These are phyloP conservation scores for Zaprionus lineosus DNA, from an alignment of 2,888 invertebrate genomes.

Conservation along the genomic window DNA sequence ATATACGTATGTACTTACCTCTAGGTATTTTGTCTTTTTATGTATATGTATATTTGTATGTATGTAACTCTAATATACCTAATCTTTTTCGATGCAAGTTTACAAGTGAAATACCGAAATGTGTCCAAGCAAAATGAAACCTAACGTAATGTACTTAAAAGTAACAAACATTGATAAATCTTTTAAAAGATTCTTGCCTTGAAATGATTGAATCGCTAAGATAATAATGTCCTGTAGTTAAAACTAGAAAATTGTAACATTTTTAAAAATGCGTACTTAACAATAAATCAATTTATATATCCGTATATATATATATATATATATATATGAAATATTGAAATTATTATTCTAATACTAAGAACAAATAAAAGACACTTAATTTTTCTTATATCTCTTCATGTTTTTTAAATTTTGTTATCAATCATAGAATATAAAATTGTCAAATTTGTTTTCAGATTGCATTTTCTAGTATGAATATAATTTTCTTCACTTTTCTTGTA, in stretches of 20 bases:
- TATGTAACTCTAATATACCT: constrained; percentile 6
- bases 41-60: constrained; percentile 14
- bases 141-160: constrained; percentile 39
- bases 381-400: too few species aligned
- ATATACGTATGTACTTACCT: constrained; percentile 1
- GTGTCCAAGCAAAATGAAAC: constrained; percentile 21
- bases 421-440: too few species aligned
- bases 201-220: constrained; percentile 64
- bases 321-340: constrained; percentile 27
- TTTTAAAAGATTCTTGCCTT: constrained; percentile 61
- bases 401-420: too few species aligned
- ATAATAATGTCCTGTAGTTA: constrained; percentile 60
- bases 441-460: too few species aligned
- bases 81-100: constrained; percentile 58
- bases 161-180: constrained; percentile 16
- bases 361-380: constrained; percentile 33
- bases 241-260: constrained; percentile 44
- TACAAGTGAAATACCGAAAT: constrained; percentile 30
- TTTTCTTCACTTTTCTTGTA: constrained; percentile 16
- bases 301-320: constrained; percentile 5
- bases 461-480: too few species aligned
- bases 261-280: constrained; percentile 57
- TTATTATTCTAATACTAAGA: constrained; percentile 28
- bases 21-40: constrained; percentile 1
- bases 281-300: neutral